A percentile compares a stretch with the other conserved stretches of the same genome.
Evolutionary conservation across 2,113 vertebrate species (phyloP).

Genomic region (Butorides virescens): DNA sequence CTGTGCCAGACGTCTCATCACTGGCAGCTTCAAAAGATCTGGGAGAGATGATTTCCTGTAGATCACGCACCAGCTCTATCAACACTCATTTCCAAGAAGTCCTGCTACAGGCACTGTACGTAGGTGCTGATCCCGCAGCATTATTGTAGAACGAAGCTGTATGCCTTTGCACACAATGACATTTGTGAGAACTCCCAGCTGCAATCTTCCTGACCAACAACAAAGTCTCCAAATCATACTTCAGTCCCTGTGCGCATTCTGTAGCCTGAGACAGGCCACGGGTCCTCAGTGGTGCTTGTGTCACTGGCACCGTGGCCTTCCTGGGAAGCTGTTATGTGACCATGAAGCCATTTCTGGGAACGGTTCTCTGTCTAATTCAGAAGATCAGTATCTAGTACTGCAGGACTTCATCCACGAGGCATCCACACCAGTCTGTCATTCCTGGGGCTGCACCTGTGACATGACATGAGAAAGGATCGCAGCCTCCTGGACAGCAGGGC

Average conservation of each 20-base stretch:
- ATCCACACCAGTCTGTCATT: background rate
- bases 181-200: background rate
- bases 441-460: background rate
- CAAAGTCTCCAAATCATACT: background rate
- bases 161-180: background rate
- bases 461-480: background rate
- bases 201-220: background rate
- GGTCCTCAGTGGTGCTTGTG: background rate
- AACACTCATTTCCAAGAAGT: background rate
- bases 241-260: background rate
- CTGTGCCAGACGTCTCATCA: background rate
- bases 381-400: background rate
- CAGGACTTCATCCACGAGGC: background rate
- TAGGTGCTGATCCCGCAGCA: background rate
- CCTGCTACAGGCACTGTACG: rapidly evolving
- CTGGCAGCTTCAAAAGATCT: background rate
- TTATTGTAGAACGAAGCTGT: background rate
- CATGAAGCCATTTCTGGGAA: background rate
- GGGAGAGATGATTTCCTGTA: background rate
- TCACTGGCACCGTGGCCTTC: background rate
- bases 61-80: background rate
- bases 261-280: background rate
- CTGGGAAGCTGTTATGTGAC: background rate
- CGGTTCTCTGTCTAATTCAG: background rate
- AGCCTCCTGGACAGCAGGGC: background rate